phyloP scores from a whole-genome alignment of 2,888 invertebrate species.

The Peribatodes rhomboidaria region DNA sequence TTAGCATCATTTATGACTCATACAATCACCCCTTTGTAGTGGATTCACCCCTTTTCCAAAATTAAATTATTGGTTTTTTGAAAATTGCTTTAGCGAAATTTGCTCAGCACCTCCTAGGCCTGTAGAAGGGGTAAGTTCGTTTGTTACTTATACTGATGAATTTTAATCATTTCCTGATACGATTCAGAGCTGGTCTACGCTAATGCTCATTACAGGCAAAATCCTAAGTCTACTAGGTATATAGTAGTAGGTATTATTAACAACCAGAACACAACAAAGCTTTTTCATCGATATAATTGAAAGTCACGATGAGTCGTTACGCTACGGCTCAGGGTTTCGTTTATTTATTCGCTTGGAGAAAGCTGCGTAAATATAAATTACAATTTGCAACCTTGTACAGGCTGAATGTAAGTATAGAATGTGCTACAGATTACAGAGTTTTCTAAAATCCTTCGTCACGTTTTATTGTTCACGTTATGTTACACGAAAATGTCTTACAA shows the following conservation, averaged over 20 bases:
- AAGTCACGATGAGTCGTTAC: constrained; percentile 23
- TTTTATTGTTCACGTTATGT: constrained; percentile 20
- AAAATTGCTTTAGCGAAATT: not conserved
- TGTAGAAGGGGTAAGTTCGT: too few species aligned
- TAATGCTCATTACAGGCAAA: not conserved
- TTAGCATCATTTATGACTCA: constrained; percentile 21
- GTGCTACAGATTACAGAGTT: too few species aligned
- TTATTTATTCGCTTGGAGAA: not conserved
- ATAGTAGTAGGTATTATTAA: not conserved
- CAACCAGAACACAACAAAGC: constrained; percentile 14
- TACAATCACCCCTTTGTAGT: constrained; percentile 16
- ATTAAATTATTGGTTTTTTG: not conserved
- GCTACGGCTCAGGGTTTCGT: not conserved
- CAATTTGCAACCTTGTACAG: constrained; percentile 10
- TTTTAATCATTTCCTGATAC: not conserved
- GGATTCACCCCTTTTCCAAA: constrained; percentile 12
- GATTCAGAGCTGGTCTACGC: not conserved
- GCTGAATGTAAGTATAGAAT: not conserved
- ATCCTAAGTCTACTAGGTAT: not conserved
- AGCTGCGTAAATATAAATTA: constrained; percentile 1
- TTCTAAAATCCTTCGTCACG: constrained; percentile 3
- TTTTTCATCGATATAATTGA: constrained; percentile 5
- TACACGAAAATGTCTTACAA: constrained; percentile 20
- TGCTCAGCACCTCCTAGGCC: not conserved
- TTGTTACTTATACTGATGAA: not conserved